A percentile compares a stretch with the other conserved stretches of the same genome.
phyloP scores from a whole-genome alignment of 2,888 invertebrate genomes.

The Orthonevra nobilis region DNA sequence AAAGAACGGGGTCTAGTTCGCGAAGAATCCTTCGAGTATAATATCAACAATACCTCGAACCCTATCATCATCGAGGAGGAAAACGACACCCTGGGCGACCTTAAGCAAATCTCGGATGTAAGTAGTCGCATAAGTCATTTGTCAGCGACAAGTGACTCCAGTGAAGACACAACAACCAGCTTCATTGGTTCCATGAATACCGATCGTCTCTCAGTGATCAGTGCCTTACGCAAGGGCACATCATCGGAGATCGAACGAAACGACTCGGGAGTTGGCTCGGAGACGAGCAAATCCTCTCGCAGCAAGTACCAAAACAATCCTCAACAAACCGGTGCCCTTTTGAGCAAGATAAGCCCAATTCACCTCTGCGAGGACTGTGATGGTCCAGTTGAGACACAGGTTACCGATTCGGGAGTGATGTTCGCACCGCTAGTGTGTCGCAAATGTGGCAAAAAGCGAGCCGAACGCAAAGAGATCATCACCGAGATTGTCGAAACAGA shows the following conservation, averaged over 20 bases:
- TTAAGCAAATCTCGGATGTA: conserved; percentile 80
- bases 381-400: conserved; percentile 87
- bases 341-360: conserved; percentile 83
- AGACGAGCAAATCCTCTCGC: conserved; percentile 92
- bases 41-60: conserved; percentile 82
- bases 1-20: conserved; percentile 87
- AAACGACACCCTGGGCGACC: conserved; percentile 83
- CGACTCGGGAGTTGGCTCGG: conserved; percentile 95
- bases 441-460: conserved; percentile 92
- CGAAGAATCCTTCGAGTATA: conserved; percentile 86
- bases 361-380: conserved; percentile 93
- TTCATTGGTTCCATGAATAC: conserved; percentile 80
- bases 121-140: conserved; percentile 88
- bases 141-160: conserved; percentile 91
- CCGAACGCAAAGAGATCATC: conserved; percentile 95
- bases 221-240: conserved; percentile 80
- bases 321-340: conserved; percentile 74
- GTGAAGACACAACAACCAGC: conserved; percentile 87
- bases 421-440: conserved; percentile 91
- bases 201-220: conserved; percentile 52
- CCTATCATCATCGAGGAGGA: conserved; percentile 82
- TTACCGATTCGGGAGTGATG: conserved; percentile 86
- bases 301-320: conserved; percentile 86
- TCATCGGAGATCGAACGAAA: conserved; percentile 90
- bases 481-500: conserved; percentile 98